Conservation (phyloP, 1,140 invertebrate species). For the Lepidotrigona ventralis region DNA sequence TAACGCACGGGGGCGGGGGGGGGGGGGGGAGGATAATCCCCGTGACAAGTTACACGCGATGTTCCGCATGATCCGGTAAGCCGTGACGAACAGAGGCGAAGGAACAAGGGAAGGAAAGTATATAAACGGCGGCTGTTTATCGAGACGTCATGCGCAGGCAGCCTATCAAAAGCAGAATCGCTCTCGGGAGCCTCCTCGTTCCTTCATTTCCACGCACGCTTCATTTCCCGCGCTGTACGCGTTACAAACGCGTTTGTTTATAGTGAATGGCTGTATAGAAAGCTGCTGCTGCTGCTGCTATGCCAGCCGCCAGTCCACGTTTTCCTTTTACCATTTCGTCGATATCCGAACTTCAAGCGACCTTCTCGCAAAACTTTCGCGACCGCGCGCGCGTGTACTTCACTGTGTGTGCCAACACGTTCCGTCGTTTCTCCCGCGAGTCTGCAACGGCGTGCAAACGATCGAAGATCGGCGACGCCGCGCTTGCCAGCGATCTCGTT, state of each 20-base stretch:
- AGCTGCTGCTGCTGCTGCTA: not conserved
- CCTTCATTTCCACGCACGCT: slow-evolving; percentile 49
- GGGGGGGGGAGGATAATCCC: slow-evolving; percentile 17
- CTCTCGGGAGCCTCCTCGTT: slow-evolving; percentile 51
- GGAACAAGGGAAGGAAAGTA: slow-evolving; percentile 53
- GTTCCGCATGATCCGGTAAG: slow-evolving; percentile 57
- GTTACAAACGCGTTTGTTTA: slow-evolving; percentile 42
- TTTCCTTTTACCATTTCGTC: slow-evolving; percentile 48
- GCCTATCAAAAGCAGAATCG: slow-evolving; percentile 70
- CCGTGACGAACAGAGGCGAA: slow-evolving; percentile 34
- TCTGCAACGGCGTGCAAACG: too few species aligned
- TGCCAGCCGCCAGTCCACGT: not conserved
- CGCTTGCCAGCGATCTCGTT: too few species aligned
- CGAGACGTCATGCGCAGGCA: slow-evolving; percentile 71
- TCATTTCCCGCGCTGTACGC: slow-evolving; percentile 32
- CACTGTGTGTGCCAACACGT: too few species aligned
- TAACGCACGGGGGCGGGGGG: too few species aligned
- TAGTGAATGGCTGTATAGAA: slow-evolving; percentile 35
- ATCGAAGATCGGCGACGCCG: too few species aligned
- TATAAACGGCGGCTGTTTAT: slow-evolving; percentile 67
- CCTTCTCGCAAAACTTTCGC: not conserved
- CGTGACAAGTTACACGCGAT: slow-evolving; percentile 47
- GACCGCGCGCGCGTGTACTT: too few species aligned
- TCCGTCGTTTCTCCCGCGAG: too few species aligned
- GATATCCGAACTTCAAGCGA: not conserved